Evolutionary conservation across 2,888 invertebrate genomes (phyloP), one percentile per base, ranked within the genome.

Genomic region (Cheilosia urbana): DNA sequence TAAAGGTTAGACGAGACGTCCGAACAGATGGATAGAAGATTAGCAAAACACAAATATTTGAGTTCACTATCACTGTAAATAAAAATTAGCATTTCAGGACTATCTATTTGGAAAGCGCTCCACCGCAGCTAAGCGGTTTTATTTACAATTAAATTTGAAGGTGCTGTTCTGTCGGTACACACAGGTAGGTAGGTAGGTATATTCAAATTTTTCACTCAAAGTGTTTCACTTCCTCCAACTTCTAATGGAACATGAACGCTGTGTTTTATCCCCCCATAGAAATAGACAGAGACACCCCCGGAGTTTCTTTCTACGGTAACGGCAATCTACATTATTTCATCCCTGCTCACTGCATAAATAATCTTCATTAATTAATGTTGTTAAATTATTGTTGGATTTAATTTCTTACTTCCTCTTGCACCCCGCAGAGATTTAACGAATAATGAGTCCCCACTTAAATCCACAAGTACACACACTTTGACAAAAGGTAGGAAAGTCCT

Each of bases 301-400:
- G 21, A 49, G 51, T 57, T 77, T 47, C n/a, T 24, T 53, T 62
- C 53, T 17, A 49, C 51, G 42, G 21, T 37, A 40, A 63, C 40
- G 49, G 17, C 30, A 73, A 66, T 84, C 63, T 66, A 71, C 40
- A 60, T 47, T 45, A 17, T 75, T 75, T 84, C 75, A 80, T 76
- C 80, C 84, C 72, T 47, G 47, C 55, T 62, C 62, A 45, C 72
- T 76, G 81, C 76, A 81, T 78, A 69, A 82, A 78, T 87, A 87
- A 87, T 87, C 87, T 78, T 87, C 87, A 87, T 87, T 87, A 87
- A 87, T 87, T 82, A 87, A 82, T 82, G 87, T 55, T 87, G 82
- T 87, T 87, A 78, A 82, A 87, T 87, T 78, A 87, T 82, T 82
- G 78, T 87, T 73, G 87, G 87, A 82, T 87, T 77, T 82, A 77